A percentile compares a stretch with the other conserved stretches of the same genome.
phyloP scores from a whole-genome alignment of 1,140 invertebrate species.

The Hylaeus anthracinus region DNA sequence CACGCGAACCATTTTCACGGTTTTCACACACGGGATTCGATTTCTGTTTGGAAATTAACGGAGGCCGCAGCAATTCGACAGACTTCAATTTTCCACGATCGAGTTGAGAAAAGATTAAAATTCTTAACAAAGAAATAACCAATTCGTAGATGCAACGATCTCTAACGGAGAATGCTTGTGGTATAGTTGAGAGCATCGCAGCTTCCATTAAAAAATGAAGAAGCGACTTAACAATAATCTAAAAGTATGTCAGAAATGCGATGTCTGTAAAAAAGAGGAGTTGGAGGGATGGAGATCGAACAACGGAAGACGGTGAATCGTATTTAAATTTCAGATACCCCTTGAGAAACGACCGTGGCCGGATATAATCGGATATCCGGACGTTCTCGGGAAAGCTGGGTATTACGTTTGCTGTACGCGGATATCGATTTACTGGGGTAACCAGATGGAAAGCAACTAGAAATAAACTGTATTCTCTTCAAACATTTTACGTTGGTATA shows the following conservation, averaged over 20 bases:
- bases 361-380: conserved; percentile 72
- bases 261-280: background rate
- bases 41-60: conserved; percentile 8
- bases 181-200: background rate
- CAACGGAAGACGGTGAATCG: conserved; percentile 53
- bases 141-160: too few species aligned
- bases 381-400: conserved; percentile 65
- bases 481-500: background rate
- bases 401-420: conserved; percentile 47
- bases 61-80: background rate
- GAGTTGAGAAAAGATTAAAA: too few species aligned
- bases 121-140: background rate
- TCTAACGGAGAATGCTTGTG: too few species aligned
- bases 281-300: conserved; percentile 44
- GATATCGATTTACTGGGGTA: conserved; percentile 60
- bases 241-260: background rate
- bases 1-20: conserved; percentile 20
- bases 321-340: conserved; percentile 77
- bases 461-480: conserved; percentile 41
- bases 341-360: conserved; percentile 61
- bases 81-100: too few species aligned
- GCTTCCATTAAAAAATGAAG: background rate
- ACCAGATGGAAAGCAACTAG: conserved; percentile 56
- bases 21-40: conserved; percentile 32
- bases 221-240: background rate